Conservation (phyloP, 2,888 invertebrate species). For the Synanthedon vespiformis region DNA sequence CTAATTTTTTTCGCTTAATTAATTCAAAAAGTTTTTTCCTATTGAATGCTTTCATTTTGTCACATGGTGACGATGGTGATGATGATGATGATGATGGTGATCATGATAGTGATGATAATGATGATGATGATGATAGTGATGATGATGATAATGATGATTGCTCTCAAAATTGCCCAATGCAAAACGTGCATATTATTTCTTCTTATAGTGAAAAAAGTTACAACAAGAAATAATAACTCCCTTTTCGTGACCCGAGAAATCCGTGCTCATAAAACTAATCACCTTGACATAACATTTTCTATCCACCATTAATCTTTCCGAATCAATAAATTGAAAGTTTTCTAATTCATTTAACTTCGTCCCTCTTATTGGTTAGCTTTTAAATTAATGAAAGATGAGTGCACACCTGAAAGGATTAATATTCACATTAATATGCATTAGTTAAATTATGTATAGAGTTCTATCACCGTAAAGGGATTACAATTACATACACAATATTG, state of each 20-base stretch:
- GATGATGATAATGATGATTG: no score
- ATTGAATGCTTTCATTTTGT: no score
- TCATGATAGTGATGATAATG: no score
- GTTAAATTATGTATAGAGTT: background rate
- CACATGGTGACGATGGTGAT: no score
- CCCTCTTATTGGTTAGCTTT: slow-evolving; percentile 21
- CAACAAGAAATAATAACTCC: background rate
- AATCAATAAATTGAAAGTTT: slow-evolving; percentile 27
- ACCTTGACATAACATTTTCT: background rate
- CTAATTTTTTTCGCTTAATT: no score
- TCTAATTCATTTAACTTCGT: slow-evolving; percentile 32
- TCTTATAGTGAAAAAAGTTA: no score
- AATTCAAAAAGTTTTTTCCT: no score
- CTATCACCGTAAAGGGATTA: background rate
- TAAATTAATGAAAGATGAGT: slow-evolving; percentile 40
- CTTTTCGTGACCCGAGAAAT: background rate
- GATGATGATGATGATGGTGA: no score
- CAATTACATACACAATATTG: background rate
- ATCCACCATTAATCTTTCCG: slow-evolving; percentile 30
- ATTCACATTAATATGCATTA: slow-evolving; percentile 51
- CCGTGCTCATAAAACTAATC: background rate
- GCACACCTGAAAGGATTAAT: slow-evolving; percentile 42
- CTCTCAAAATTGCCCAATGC: no score
- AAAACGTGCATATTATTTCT: no score
- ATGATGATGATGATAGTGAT: no score